These are phyloP conservation scores for Amphipoea oculea DNA, from an alignment of 2,888 invertebrate species.

Conservation along the genomic window DNA sequence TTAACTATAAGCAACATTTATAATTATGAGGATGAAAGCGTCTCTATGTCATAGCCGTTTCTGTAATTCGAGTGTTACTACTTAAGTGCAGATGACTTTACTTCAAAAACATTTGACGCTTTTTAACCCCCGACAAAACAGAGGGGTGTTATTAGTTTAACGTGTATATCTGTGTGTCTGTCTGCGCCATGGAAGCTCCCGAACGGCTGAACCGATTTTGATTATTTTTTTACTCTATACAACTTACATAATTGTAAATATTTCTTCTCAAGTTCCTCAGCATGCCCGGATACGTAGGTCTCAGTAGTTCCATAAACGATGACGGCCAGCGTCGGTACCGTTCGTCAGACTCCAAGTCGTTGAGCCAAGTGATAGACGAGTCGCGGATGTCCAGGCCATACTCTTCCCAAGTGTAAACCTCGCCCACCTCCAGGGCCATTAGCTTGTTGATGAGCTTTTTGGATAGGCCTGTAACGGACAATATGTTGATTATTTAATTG, in stretches of 20 bases:
- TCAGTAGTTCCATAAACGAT: conserved; percentile 96
- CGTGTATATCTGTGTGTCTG: no score
- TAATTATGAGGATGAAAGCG: neutral
- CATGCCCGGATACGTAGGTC: conserved; percentile 99
- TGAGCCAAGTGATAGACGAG: conserved; percentile 97
- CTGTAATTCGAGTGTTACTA: neutral
- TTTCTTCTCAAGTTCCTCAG: conserved; percentile 96
- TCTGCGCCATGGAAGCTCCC: no score
- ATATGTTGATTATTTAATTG: neutral
- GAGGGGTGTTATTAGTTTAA: no score
- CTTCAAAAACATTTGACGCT: neutral
- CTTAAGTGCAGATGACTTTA: no score
- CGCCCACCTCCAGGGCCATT: conserved; percentile 93
- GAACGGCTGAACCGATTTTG: no score
- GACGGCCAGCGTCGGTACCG: conserved; percentile 97
- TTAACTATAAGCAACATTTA: neutral
- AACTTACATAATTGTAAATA: conserved; percentile 94
- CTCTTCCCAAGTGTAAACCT: conserved; percentile 91
- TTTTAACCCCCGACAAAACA: no score
- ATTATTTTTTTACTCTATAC: neutral
- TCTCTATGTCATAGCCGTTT: neutral
- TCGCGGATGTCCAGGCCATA: conserved; percentile 99
- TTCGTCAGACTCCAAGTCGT: conserved; percentile 97
- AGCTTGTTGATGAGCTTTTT: conserved; percentile 92
- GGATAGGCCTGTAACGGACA: conserved; percentile 87